Evolutionary conservation across 2,797 vertebrate species (phyloP).

Genomic region (Hydrolagus colliei): DNA sequence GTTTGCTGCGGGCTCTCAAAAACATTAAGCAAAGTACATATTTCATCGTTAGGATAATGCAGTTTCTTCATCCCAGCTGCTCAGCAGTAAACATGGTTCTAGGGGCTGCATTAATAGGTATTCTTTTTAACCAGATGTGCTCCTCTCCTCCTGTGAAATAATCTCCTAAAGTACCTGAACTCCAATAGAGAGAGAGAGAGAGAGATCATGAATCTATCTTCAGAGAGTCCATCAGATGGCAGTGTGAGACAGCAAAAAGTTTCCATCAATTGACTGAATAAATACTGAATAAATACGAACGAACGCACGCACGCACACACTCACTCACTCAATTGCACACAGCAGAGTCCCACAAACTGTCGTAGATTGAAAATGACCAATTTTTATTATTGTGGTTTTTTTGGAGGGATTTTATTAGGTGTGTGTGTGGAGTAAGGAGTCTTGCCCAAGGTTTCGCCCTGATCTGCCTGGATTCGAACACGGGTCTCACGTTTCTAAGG

Average conservation of each 20-base stretch:
- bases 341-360: no score
- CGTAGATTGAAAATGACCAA: no score
- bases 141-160: no score
- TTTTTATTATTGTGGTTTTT: no score
- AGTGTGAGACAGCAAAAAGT: background rate
- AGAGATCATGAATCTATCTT: background rate
- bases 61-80: background rate
- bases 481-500: no score
- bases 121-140: background rate
- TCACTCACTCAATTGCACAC: no score
- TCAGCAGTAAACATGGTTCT: background rate
- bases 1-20: background rate
- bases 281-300: background rate
- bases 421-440: no score
- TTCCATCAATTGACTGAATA: background rate
- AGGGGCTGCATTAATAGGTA: background rate
- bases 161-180: background rate
- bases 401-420: no score
- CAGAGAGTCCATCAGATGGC: background rate
- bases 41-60: constrained; percentile 8
- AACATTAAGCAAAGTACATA: background rate
- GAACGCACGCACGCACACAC: no score
- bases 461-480: no score
- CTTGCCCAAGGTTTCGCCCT: no score
- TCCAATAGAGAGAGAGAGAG: no score